Percentiles rank a stretch among this genome's conserved stretches.
phyloP scores from a whole-genome alignment of 2,888 invertebrate species.

The Acleris laterana region DNA sequence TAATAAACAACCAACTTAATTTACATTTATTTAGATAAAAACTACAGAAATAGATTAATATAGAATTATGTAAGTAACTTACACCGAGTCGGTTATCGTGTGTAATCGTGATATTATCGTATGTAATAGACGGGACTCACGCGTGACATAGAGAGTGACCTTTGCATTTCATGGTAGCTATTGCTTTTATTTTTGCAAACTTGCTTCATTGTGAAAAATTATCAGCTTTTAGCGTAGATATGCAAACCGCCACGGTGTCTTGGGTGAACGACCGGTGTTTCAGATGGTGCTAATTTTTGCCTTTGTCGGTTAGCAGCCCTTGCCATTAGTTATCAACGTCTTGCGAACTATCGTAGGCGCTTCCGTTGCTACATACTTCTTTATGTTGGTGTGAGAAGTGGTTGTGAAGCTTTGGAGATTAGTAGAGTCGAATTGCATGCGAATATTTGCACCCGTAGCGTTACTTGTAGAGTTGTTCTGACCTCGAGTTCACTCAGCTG shows the following conservation, averaged over 20 bases:
- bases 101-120: slow-evolving; percentile 5
- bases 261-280: slow-evolving; percentile 72
- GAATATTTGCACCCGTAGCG: slow-evolving; percentile 1
- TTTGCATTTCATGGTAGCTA: slow-evolving; percentile 18
- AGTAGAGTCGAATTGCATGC: not conserved
- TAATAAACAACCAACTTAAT: slow-evolving; percentile 32
- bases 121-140: not conserved
- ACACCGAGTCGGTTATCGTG: not conserved
- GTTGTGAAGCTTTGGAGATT: no score
- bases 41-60: slow-evolving; percentile 30
- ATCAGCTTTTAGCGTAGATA: slow-evolving; percentile 25
- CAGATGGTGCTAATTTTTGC: slow-evolving; percentile 69
- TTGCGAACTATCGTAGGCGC: slow-evolving; percentile 42
- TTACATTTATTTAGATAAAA: slow-evolving; percentile 34
- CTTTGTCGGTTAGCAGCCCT: slow-evolving; percentile 68
- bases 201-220: slow-evolving; percentile 13
- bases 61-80: slow-evolving; percentile 16
- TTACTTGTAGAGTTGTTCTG: not conserved
- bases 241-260: slow-evolving; percentile 32
- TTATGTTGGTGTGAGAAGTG: not conserved
- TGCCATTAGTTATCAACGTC: slow-evolving; percentile 53
- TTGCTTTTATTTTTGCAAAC: slow-evolving; percentile 6
- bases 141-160: slow-evolving; percentile 31
- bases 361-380: slow-evolving; percentile 14
- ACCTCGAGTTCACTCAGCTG: slow-evolving; percentile 10